Evolutionary conservation across 2,797 vertebrate species (phyloP), one percentile per base, ranked within the genome.

Genomic region (Cheirogaleus major): DNA sequence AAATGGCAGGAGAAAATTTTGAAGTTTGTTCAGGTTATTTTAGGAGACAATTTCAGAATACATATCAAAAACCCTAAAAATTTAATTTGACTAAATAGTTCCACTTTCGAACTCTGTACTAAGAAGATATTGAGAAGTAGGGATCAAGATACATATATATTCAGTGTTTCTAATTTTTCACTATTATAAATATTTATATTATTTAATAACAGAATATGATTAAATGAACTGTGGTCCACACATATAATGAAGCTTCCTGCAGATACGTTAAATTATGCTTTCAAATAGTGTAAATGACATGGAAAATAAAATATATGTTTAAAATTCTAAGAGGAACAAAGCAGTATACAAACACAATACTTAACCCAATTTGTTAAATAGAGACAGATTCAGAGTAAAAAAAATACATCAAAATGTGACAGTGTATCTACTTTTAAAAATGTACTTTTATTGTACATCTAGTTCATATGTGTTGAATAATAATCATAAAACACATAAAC

Each of bases 321-420:
- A 92, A 95, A 94, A 76, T 59, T 90, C 57, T 81, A 72, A 89
- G 18, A 94, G 0, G 32, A 94, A 93, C 59, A 96, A 85, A 35
- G 48, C 30, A 87, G 50, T 63, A 38, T 10, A 57, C 15, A 92
- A 82, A 72, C 14, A 84, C 5, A 76, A 57, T 67, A 69, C 27
- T 92, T 67, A 86, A 86, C 5, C 17, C 20, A 76, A 86, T 92
- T 89, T 89, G 27, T 89, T 92, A 23, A 17, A 3, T 27, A 63
- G 32, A 41, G 48, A 27, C 14, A 70, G 41, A 55, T 61, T 84
- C 20, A 67, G 12, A 69, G 12, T 32, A n/a, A 94, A 85, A 92
- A 72, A 14, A 75, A 32, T 69, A 41, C 1, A 76, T 38, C 59
- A 89, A 87, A 84, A 82, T 89, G 12, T 93, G 23, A 65, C 0